phyloP scores from a whole-genome alignment of 2,888 invertebrate genomes.

The Drosophila seclusa region DNA sequence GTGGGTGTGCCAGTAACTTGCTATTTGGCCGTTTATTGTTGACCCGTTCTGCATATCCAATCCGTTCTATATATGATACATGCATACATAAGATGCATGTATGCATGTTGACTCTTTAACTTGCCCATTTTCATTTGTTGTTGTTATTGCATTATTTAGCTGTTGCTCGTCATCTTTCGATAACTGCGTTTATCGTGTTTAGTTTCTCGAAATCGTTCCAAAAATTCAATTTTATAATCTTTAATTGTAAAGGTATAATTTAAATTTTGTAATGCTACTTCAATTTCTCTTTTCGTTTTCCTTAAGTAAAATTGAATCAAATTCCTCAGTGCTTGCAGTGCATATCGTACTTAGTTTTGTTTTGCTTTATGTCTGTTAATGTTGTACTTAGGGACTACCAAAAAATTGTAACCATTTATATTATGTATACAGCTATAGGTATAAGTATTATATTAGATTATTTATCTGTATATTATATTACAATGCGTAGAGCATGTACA shows the following conservation, averaged over 20 bases:
- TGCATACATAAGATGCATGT: conserved; percentile 8
- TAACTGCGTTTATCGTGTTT: conserved; percentile 1
- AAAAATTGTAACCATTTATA: conserved; percentile 41
- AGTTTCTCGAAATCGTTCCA: conserved; percentile 22
- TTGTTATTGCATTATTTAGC: conserved; percentile 8
- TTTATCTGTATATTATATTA: conserved; percentile 20
- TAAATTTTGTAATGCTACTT: conserved; percentile 54
- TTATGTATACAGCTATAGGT: conserved; percentile 19
- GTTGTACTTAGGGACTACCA: conserved; percentile 47
- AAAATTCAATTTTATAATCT: conserved; percentile 26
- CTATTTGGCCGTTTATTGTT: conserved; percentile 23
- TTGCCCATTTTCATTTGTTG: conserved; percentile 46
- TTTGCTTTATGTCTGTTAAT: conserved; percentile 48
- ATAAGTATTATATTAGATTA: conserved; percentile 12
- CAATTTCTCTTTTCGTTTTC: conserved; percentile 62
- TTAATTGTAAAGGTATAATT: conserved; percentile 58
- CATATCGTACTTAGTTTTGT: conserved; percentile 71
- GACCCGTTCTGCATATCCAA: conserved; percentile 43
- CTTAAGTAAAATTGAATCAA: conserved; percentile 84
- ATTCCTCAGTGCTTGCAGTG: conserved; percentile 86
- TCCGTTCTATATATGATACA: conserved; percentile 23
- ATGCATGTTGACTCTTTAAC: conserved; percentile 23
- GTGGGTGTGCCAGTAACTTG: conserved; percentile 30
- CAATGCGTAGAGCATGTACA: conserved; percentile 20
- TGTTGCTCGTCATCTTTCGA: conserved; percentile 1